Evolutionary conservation across 2,888 invertebrate genomes (phyloP).

Genomic region (Synanthedon myopaeformis): DNA sequence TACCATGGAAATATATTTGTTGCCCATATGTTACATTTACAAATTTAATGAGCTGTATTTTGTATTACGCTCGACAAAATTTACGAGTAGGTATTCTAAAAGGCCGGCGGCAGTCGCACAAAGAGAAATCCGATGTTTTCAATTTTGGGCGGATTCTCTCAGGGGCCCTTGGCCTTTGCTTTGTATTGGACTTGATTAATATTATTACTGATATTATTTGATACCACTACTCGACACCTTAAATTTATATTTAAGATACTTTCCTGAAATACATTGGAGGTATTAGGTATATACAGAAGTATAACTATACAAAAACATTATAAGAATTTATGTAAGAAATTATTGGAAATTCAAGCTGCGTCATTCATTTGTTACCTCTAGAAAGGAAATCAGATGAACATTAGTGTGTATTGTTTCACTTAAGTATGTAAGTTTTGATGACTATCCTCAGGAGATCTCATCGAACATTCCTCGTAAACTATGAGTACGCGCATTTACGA

Average conservation of each 20-base stretch:
- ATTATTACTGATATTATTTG: no score
- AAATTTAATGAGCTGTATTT: neutral
- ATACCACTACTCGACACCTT: no score
- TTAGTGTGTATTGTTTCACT: no score
- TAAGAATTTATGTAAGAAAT: no score
- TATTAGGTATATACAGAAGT: no score
- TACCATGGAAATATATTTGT: neutral
- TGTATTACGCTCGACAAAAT: conserved; percentile 3
- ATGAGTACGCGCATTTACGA: conserved; percentile 47
- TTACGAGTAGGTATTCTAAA: conserved; percentile 10
- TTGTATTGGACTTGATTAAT: no score
- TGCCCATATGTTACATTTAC: neutral
- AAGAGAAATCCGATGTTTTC: conserved; percentile 22
- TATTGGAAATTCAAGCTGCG: no score
- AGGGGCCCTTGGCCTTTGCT: conserved; percentile 7
- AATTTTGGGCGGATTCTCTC: conserved; percentile 19
- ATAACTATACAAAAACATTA: no score
- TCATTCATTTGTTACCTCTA: no score
- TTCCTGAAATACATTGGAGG: no score
- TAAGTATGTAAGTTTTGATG: conserved; percentile 7
- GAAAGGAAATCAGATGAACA: no score
- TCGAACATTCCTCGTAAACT: conserved; percentile 32
- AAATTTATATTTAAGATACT: neutral
- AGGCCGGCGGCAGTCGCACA: conserved; percentile 12
- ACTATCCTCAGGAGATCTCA: conserved; percentile 8